phyloP scores from a whole-genome alignment of 1,140 invertebrate species.

The Oncopodura yosiiana region DNA sequence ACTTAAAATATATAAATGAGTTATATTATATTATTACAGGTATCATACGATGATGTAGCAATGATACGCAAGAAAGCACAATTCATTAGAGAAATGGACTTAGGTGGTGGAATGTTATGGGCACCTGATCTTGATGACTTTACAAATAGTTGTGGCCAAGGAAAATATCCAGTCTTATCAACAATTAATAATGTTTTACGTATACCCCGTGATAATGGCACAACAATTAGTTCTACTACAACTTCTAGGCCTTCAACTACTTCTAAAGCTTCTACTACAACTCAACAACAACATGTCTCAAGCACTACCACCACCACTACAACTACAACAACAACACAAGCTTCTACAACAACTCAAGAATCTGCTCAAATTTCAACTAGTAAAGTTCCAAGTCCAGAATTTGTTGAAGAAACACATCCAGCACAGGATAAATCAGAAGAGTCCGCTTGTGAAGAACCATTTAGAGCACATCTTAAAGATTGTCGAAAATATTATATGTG shows the following conservation, averaged over 20 bases:
- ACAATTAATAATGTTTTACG: constrained; percentile 49
- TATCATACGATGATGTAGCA: constrained; percentile 53
- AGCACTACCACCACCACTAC: no score
- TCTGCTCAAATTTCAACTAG: not conserved
- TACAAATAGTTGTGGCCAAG: constrained; percentile 49
- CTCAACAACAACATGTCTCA: constrained; percentile 22
- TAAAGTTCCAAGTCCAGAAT: not conserved
- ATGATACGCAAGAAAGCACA: constrained; percentile 57
- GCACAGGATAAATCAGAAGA: constrained; percentile 29
- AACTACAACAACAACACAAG: no score
- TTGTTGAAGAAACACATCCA: not conserved
- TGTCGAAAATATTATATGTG: constrained; percentile 73
- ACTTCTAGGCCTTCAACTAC: not conserved
- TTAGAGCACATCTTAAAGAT: constrained; percentile 53
- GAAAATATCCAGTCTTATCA: constrained; percentile 38
- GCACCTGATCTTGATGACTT: constrained; percentile 81
- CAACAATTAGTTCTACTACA: no score
- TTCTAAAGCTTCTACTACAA: constrained; percentile 3
- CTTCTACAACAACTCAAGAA: no score
- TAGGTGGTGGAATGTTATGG: constrained; percentile 82
- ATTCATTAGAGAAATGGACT: constrained; percentile 59
- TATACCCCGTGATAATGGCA: constrained; percentile 38
- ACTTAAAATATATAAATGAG: no score
- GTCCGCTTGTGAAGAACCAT: constrained; percentile 53
- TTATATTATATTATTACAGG: no score